Base-by-base conservation (phyloP, 2,888 invertebrate species). In the Pyrochroa serraticornis region DNA sequence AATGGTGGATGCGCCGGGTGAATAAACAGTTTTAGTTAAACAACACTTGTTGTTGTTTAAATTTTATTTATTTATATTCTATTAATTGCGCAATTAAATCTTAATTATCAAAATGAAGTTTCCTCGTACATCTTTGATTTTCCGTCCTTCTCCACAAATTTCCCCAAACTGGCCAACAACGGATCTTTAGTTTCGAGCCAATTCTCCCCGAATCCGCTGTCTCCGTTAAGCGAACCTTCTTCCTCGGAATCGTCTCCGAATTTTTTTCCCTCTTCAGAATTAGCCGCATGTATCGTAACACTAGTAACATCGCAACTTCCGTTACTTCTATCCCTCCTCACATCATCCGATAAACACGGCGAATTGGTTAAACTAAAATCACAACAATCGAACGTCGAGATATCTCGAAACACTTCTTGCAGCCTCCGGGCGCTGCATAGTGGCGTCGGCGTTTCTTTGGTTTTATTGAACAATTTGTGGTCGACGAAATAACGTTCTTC, bases 371-470 rank as follows among this genome's bases (percentile, higher is more conserved):
- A 14, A 22, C 32, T 31, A 6, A 6, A 32, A 7, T 43, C 1
- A 32, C 33, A 13, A 13, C 6, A 32, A 7, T 41, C 31, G n/a
- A 43, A 30, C n/a, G n/a, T 3, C 13, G 46, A 30, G 1, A 66
- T 33, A 7, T 67, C 69, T 7, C 58, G 13, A 75, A 84, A 83
- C 41, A 90, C 82, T 71, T 89, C 88, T 68, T 89, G 88, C 50
- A 95, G 83, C 73, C 94, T 90, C 67, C 89, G 88, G 6, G 95
- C 92, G 59, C 94, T 93, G 77, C 94, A 95, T 6, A 93, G 80
- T 0, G 95, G 95, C 1, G 93, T 90, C 33, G 85, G 83, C 0
- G 89, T 84, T 66, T 86, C 85, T 64, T 85, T 85, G 0, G 88
- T 87, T 12, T 82, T 82, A 73, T 91, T 83, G 44, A 91, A 84